Evolutionary conservation across 2,113 vertebrate genomes (phyloP).

Genomic region (Cyanoderma ruficeps): DNA sequence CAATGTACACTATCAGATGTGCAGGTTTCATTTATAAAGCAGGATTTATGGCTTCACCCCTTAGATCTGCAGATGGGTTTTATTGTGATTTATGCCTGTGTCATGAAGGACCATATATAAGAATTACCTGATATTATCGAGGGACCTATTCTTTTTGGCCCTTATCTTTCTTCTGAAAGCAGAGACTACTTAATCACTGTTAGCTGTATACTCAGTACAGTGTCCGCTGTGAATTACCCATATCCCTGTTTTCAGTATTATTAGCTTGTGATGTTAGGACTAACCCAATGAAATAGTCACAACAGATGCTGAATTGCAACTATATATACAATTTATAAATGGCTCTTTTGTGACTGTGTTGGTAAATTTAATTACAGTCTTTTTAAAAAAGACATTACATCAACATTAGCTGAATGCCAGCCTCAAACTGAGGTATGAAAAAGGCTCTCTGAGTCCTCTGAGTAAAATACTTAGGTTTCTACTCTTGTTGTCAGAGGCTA

Average conservation of each 20-base stretch:
- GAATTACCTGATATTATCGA: conserved; percentile 59
- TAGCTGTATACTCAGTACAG: not conserved
- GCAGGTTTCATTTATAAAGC: conserved; percentile 54
- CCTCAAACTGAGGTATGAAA: not conserved
- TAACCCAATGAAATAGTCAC: conserved; percentile 28
- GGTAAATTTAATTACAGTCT: conserved; percentile 32
- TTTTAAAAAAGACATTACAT: conserved; percentile 35
- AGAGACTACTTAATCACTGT: conserved; percentile 62
- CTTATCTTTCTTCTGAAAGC: conserved; percentile 52
- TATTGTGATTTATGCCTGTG: conserved; percentile 56
- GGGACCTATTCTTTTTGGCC: conserved; percentile 53
- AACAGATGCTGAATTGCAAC: not conserved
- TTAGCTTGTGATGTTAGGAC: conserved; percentile 41
- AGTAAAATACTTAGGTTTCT: not conserved
- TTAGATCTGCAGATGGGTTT: conserved; percentile 62
- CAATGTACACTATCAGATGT: conserved; percentile 30
- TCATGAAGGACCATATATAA: conserved; percentile 41
- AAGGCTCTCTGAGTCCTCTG: not conserved
- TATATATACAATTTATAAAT: conserved; percentile 26
- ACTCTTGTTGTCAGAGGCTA: not conserved
- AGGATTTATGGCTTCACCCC: conserved; percentile 53
- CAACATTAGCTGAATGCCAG: not conserved
- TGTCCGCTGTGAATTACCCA: conserved; percentile 18
- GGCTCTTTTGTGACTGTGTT: not conserved
- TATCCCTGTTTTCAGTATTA: conserved; percentile 14